Conservation (phyloP, 2,888 invertebrate species). For the Galeruca laticollis region DNA sequence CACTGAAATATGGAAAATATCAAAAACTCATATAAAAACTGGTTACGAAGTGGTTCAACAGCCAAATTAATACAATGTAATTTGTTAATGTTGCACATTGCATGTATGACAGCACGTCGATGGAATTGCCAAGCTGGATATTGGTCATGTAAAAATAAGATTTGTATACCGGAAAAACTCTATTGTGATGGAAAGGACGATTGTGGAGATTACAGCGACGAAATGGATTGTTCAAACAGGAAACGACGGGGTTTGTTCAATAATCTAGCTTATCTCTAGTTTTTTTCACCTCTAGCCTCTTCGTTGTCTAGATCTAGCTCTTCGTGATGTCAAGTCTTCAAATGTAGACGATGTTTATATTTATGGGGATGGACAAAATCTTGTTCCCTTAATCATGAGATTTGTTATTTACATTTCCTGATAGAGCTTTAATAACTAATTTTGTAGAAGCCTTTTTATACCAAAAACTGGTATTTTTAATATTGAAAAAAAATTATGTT, state of each 20-base stretch:
- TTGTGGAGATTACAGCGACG: slow-evolving; percentile 76
- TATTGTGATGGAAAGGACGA: slow-evolving; percentile 73
- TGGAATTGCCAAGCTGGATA: slow-evolving; percentile 51
- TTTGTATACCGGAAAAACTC: slow-evolving; percentile 71
- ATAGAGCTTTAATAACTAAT: slow-evolving; percentile 28
- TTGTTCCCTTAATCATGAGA: slow-evolving; percentile 6
- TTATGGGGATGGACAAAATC: slow-evolving; percentile 21
- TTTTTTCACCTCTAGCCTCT: slow-evolving; percentile 41
- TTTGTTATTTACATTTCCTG: slow-evolving; percentile 24
- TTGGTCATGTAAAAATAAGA: slow-evolving; percentile 68
- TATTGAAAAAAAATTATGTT: background rate
- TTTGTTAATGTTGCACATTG: slow-evolving; percentile 47
- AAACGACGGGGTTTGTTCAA: slow-evolving; percentile 67
- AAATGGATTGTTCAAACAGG: slow-evolving; percentile 69
- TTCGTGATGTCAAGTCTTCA: slow-evolving; percentile 49
- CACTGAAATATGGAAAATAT: too few relatives aligned
- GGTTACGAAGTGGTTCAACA: background rate
- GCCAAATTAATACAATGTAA: slow-evolving; percentile 2
- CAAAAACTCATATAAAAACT: background rate
- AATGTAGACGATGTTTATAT: slow-evolving; percentile 43
- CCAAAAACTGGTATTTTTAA: background rate
- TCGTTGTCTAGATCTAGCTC: slow-evolving; percentile 45
- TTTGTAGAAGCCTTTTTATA: background rate
- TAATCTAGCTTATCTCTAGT: slow-evolving; percentile 28
- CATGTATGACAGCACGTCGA: slow-evolving; percentile 50